Base-by-base conservation (phyloP, 2,797 vertebrate species). In the Pangasius sanitwongsei region DNA sequence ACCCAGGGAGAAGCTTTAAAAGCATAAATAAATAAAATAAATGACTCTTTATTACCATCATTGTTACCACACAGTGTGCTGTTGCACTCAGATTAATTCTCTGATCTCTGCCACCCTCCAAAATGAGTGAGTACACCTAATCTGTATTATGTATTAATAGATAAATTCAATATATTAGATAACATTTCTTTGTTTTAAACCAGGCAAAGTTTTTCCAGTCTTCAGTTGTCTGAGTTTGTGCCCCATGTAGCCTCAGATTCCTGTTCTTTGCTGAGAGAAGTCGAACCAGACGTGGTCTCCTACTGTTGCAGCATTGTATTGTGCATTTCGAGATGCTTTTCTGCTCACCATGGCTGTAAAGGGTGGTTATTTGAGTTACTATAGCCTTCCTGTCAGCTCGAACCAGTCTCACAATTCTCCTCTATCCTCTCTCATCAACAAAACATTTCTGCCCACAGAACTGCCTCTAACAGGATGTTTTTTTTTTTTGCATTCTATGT, bases 21-120 rank as follows among this genome's bases (percentile, higher is more conserved):
- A 86, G 34, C 78, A 86, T n/a, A 77, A 83, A 83, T 67, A 86
- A 48, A 88, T 65, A 59, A 86, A 88, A 87, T 75, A 87, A 65
- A 90, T 87, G 87, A 59, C 85, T 82, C 89, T 89, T 89, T 89
- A 92, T 92, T 92, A 80, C 61, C 25, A 55, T 78, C 89, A 82
- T 91, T 37, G 84, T 89, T 87, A 83, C 87, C 55, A 87, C 67
- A 77, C 84, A 82, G 44, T 63, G 37, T 83, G 74, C 87, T 13
- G 12, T 23, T 81, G 53, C 31, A 81, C 31, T 87, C 55, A 72
- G 70, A 82, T 85, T 57, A 78, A 70, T 75, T 57, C 16, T 57
- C n/a, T 80, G 77, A 80, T 55, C 77, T 80, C n/a, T 80, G 75
- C 15, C 53, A 34, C n/a, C 16, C 2, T 81, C 9, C 15, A 25